Percentiles rank a stretch among this genome's conserved stretches.
These are phyloP conservation scores for Dromococcyx pavoninus DNA, from an alignment of 2,797 vertebrate species.

Conservation along the genomic window DNA sequence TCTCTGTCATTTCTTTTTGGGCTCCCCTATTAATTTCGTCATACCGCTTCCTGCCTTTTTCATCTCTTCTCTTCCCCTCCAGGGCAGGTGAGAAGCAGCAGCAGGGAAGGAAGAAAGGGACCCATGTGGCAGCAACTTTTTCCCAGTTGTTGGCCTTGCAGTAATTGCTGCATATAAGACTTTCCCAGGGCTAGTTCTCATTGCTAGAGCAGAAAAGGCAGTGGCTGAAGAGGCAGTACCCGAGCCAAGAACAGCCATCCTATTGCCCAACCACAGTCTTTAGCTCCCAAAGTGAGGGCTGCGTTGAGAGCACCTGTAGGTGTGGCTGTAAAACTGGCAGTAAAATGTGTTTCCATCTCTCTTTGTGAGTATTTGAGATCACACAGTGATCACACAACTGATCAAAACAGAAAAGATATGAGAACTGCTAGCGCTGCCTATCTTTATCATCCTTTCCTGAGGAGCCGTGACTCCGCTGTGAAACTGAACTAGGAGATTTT, in stretches of 20 bases:
- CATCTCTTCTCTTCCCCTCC: not conserved
- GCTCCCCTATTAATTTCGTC: not conserved
- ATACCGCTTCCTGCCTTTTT: not conserved
- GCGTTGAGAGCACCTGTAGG: constrained; percentile 18
- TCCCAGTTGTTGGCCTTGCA: not conserved
- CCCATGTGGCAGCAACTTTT: not conserved
- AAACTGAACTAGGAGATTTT: not conserved
- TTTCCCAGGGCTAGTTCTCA: not conserved
- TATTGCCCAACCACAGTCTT: not conserved
- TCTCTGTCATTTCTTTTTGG: not conserved
- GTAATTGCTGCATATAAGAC: not conserved
- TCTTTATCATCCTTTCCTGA: not conserved
- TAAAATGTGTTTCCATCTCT: not conserved
- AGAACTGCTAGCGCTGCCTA: not conserved
- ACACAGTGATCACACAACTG: not conserved
- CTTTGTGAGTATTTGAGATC: not conserved
- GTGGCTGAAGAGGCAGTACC: not conserved
- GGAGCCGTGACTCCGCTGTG: not conserved
- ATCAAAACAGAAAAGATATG: not conserved
- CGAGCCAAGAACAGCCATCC: not conserved
- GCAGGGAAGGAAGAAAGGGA: not conserved
- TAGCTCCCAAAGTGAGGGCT: not conserved
- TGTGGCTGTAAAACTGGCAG: constrained; percentile 40
- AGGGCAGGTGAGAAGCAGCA: not conserved
- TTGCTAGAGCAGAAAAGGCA: not conserved